Evolutionary conservation across 2,113 vertebrate genomes (phyloP).

Genomic region (Chaetorhynchus papuensis): DNA sequence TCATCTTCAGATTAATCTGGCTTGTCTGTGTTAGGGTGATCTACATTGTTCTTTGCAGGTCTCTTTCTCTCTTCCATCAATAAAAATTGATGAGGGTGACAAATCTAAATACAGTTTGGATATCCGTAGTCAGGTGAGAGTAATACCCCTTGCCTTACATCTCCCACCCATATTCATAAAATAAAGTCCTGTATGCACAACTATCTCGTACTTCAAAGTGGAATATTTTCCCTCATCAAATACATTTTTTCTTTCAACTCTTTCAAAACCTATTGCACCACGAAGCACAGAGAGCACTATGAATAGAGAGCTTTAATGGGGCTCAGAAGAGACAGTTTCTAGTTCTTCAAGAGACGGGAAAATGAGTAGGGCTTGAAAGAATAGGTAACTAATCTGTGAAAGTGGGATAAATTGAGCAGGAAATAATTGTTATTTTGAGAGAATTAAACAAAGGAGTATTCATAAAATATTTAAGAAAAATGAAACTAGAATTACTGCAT

Average conservation of each 20-base stretch:
- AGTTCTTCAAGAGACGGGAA: not conserved
- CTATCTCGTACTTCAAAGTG: not conserved
- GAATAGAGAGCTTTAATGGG: not conserved
- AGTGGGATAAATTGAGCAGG: not conserved
- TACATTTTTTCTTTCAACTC: not conserved
- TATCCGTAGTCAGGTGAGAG: not conserved
- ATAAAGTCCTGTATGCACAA: not conserved
- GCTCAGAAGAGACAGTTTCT: not conserved
- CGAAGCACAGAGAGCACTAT: not conserved
- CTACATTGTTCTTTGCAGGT: not conserved
- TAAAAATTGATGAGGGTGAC: not conserved
- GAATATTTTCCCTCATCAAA: not conserved
- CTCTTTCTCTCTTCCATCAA: not conserved
- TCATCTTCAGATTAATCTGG: not conserved
- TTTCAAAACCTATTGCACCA: not conserved
- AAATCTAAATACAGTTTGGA: not conserved
- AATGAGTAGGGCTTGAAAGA: not conserved
- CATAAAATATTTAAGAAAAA: not conserved
- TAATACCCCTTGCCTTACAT: not conserved
- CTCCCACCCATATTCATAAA: not conserved
- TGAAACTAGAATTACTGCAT: not conserved
- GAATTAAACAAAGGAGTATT: not conserved
- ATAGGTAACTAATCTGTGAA: not conserved
- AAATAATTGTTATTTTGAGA: not conserved
- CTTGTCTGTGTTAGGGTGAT: not conserved